Evolutionary conservation across 2,888 invertebrate species (phyloP).

Genomic region (Timema cristinae): DNA sequence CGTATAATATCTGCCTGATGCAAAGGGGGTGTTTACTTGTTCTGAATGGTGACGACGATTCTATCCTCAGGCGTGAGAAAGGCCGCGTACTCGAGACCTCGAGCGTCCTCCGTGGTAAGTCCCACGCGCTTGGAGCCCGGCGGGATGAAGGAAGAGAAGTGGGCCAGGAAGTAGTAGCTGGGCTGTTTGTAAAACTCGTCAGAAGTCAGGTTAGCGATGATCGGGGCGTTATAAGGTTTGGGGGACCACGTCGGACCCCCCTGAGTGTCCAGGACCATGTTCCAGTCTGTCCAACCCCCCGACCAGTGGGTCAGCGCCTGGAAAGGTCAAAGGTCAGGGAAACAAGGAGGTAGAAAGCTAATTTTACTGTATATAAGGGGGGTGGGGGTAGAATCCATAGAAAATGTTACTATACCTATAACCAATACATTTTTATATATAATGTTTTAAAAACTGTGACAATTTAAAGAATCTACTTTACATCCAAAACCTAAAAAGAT

Average conservation of each 20-base stretch:
- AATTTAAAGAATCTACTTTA: no score
- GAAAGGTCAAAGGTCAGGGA: neutral
- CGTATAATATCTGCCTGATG: no score
- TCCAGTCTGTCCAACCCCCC: constrained; percentile 13
- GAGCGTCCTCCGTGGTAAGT: neutral
- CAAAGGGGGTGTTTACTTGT: neutral
- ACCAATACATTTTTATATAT: no score
- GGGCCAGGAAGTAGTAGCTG: constrained; percentile 10
- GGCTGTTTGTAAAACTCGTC: constrained; percentile 16
- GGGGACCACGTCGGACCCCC: constrained; percentile 11
- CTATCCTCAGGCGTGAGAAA: constrained; percentile 1
- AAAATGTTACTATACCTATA: no score
- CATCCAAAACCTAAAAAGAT: no score
- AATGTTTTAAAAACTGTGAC: no score
- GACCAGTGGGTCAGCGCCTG: constrained; percentile 5
- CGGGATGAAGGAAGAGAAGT: constrained; percentile 12
- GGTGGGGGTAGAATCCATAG: no score
- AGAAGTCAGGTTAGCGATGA: constrained; percentile 2
- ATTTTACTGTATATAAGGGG: no score
- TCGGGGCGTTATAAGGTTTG: neutral
- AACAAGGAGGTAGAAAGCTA: no score
- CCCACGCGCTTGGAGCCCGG: constrained; percentile 3
- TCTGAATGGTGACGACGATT: neutral
- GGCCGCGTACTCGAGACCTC: neutral
- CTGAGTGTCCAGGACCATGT: constrained; percentile 10